These are phyloP conservation scores for Ectropis crepuscularia DNA, from an alignment of 2,888 invertebrate species.

Conservation along the genomic window DNA sequence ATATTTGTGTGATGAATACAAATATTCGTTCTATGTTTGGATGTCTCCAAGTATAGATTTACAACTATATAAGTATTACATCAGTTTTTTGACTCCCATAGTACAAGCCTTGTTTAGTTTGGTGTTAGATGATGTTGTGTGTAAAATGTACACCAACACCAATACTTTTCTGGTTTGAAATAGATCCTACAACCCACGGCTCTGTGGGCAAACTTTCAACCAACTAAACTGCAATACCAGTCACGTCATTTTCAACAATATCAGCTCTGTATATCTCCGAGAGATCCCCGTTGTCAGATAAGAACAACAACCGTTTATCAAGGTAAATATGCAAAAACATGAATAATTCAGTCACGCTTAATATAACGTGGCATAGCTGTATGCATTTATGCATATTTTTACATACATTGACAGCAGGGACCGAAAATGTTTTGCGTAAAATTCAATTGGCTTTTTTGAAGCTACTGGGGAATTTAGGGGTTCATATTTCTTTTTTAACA, in stretches of 20 bases:
- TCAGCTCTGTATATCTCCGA: not conserved
- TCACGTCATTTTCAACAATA: slow-evolving; percentile 3
- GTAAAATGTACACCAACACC: too few relatives aligned
- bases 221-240: not conserved
- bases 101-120: too few relatives aligned
- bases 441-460: slow-evolving; percentile 16
- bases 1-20: too few relatives aligned
- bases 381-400: slow-evolving; percentile 49
- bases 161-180: too few relatives aligned
- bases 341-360: slow-evolving; percentile 50
- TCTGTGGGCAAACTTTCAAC: too few relatives aligned
- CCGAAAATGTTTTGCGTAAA: slow-evolving; percentile 10
- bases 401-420: slow-evolving; percentile 41
- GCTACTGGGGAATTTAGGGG: not conserved
- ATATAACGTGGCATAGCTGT: slow-evolving; percentile 41
- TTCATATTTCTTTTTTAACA: not conserved
- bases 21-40: too few relatives aligned
- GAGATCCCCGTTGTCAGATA: slow-evolving; percentile 11
- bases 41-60: too few relatives aligned
- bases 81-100: too few relatives aligned
- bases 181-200: too few relatives aligned
- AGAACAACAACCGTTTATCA: slow-evolving; percentile 18
- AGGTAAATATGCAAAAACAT: slow-evolving; percentile 41
- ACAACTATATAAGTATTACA: too few relatives aligned
- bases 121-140: too few relatives aligned